These are phyloP conservation scores for Trichoplusia ni DNA, from an alignment of 1,140 invertebrate genomes.

Conservation along the genomic window DNA sequence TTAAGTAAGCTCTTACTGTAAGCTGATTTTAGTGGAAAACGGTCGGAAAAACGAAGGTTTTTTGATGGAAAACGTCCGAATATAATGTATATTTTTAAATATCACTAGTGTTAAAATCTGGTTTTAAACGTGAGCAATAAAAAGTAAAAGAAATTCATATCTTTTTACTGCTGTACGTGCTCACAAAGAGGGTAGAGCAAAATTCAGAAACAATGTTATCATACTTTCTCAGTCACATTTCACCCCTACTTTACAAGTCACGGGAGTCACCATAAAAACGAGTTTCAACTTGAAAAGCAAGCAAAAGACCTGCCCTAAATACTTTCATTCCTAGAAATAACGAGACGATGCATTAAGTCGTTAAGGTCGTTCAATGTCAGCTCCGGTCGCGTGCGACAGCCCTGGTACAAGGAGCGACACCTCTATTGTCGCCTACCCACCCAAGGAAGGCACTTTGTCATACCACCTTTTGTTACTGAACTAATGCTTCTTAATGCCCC, in stretches of 20 bases:
- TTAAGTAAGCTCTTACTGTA: conserved; percentile 1
- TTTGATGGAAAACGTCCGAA: neutral
- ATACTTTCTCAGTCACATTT: neutral
- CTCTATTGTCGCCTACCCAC: conserved; percentile 39
- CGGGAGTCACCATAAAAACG: neutral
- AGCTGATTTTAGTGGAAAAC: conserved; percentile 18
- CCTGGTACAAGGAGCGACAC: conserved; percentile 41
- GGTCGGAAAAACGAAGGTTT: neutral
- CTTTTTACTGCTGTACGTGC: too few species aligned
- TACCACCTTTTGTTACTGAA: conserved; percentile 51
- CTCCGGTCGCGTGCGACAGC: conserved; percentile 36
- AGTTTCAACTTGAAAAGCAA: neutral
- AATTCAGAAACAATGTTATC: neutral
- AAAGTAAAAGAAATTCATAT: neutral
- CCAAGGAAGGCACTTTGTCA: conserved; percentile 54
- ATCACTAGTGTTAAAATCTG: too few species aligned
- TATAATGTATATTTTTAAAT: too few species aligned
- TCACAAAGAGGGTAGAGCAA: too few species aligned
- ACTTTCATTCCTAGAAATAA: conserved; percentile 38
- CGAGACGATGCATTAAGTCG: conserved; percentile 53
- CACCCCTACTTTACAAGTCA: neutral
- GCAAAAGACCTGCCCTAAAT: neutral
- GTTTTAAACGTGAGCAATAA: neutral
- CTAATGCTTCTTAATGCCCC: conserved; percentile 58
- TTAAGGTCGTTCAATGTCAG: conserved; percentile 41